Base-by-base conservation (phyloP, 2,113 vertebrate species). In the Nothobranchius kuhntae region DNA sequence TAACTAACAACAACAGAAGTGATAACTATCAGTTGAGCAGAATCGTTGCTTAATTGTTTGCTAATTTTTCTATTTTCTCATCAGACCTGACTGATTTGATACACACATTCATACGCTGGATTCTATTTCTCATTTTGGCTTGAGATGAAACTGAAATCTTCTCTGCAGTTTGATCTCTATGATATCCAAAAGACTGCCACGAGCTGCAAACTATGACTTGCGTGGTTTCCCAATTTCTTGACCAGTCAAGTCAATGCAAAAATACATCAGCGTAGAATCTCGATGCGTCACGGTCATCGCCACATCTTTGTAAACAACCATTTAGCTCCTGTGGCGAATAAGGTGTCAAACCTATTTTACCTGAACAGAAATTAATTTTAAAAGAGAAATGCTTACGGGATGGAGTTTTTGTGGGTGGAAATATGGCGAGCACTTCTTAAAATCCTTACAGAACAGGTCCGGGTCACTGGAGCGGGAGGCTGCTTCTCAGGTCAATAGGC, bases 401-500 rank as follows among this genome's bases (percentile, higher is more conserved):
- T 61, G 53, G 66, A 62, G 40, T 3, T 74, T 76, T 61, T 61
- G 60, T 24, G 13, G 17, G 26, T 38, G 54, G 54, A 66, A 56
- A 61, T 77, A 70, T 65, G 55, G 69, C 46, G 64, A 60, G 46
- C 35, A 48, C 63, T 26, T 46, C 0, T 30, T 53, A 73, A 65
- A 78, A 87, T 54, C 21, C 26, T 40, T 42, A 65, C 38, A 38
- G 53, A 77, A 71, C 67, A 12, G 7, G 42, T 65, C 44, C n/a
- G 9, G 68, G 83, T 82, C 80, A 74, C 30, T 46, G 13, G 83
- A 68, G 67, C 61, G 42, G 65, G 2, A 58, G 53, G 68, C 59
- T 58, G 30, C 1, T 55, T 73, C 75, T 70, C 61, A 26, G 71
- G 86, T 83, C 85, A 89, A 65, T 80, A 77, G 82, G 80, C 82